Evolutionary conservation across 1,140 invertebrate genomes (phyloP).

Genomic region (Pseudomyrmex sp.): DNA sequence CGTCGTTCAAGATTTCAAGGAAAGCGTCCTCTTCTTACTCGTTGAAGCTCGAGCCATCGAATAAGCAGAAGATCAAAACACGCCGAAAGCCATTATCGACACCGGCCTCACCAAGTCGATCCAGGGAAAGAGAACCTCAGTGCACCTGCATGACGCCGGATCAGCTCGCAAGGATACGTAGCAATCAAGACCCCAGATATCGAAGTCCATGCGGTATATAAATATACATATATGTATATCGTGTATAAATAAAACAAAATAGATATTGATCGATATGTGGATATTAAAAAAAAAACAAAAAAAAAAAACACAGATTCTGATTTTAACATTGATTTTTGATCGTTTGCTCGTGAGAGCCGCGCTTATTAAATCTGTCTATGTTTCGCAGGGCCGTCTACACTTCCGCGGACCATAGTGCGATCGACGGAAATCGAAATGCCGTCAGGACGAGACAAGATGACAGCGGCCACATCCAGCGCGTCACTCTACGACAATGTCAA

Average conservation of each 20-base stretch:
- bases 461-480: conserved; percentile 93
- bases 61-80: conserved; percentile 93
- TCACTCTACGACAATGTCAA: conserved; percentile 95
- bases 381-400: conserved; percentile 87
- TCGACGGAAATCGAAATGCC: conserved; percentile 89
- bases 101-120: conserved; percentile 95
- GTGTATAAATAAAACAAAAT: too few relatives aligned
- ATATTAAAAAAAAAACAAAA: too few relatives aligned
- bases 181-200: conserved; percentile 92
- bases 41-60: conserved; percentile 95
- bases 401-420: conserved; percentile 91
- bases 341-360: neutral
- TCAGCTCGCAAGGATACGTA: conserved; percentile 93
- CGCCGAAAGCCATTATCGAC: conserved; percentile 96
- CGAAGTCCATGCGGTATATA: conserved; percentile 85
- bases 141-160: conserved; percentile 98
- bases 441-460: conserved; percentile 89
- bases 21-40: conserved; percentile 98
- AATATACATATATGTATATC: conserved; percentile 16
- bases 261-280: too few relatives aligned
- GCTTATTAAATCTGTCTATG: neutral
- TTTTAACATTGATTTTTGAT: neutral
- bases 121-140: conserved; percentile 94
- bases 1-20: conserved; percentile 98
- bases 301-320: neutral